These are phyloP conservation scores for Anhinga anhinga DNA, from an alignment of 2,113 vertebrate species.

Conservation along the genomic window DNA sequence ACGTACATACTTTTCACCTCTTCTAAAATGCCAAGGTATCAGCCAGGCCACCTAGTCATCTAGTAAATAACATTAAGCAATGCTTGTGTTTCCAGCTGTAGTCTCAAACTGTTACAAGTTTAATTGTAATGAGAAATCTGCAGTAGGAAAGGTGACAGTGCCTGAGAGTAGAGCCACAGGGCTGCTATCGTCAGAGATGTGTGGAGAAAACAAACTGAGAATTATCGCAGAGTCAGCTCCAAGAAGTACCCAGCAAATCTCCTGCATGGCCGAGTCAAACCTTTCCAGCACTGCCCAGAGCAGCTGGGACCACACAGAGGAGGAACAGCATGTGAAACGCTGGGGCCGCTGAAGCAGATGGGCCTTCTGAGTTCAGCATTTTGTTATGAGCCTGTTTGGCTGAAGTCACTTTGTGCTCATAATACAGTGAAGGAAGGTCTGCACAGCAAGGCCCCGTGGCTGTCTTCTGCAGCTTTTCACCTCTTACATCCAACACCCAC, in stretches of 20 bases:
- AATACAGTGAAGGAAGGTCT: not conserved
- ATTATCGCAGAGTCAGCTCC: not conserved
- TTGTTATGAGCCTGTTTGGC: not conserved
- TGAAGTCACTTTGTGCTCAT: not conserved
- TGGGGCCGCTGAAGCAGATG: not conserved
- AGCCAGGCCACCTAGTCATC: not conserved
- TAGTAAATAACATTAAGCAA: not conserved
- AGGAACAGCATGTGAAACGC: not conserved
- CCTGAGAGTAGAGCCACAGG: not conserved
- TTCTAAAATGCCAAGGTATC: not conserved
- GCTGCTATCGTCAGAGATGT: not conserved
- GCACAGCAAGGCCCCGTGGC: rapidly evolving
- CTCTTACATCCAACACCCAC: not conserved
- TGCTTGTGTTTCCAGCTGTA: not conserved
- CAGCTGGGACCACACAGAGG: not conserved
- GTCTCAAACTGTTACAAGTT: not conserved
- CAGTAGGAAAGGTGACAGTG: not conserved
- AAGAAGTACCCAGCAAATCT: not conserved
- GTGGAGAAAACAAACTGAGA: not conserved
- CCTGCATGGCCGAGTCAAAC: rapidly evolving
- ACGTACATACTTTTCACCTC: not conserved
- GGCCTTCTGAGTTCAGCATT: not conserved
- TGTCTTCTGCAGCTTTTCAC: not conserved
- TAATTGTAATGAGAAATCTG: not conserved
- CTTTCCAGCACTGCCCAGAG: not conserved